Conservation (phyloP, 2,113 vertebrate genomes). For the Coregonus clupeaformis region DNA sequence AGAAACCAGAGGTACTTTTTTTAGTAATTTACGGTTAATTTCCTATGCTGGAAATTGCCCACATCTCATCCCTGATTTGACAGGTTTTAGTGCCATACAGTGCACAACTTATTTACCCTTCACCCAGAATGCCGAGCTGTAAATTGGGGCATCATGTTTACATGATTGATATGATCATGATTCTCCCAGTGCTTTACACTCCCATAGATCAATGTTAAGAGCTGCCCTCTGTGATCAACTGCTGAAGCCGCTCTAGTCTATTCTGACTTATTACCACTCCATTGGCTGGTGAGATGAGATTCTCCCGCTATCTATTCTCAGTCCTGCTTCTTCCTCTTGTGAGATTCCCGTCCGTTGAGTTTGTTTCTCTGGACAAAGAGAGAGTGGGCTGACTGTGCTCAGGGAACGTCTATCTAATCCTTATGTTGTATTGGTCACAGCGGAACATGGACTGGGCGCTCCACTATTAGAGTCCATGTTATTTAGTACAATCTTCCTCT, state of each 20-base stretch:
- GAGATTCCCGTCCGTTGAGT: constrained; percentile 6
- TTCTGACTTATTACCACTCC: constrained; percentile 18
- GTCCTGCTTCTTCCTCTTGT: background rate
- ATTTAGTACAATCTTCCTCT: constrained; percentile 48
- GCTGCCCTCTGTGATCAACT: constrained; percentile 38
- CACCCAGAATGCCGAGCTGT: constrained; percentile 24
- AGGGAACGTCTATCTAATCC: constrained; percentile 70
- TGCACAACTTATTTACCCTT: constrained; percentile 45
- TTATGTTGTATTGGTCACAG: constrained; percentile 38
- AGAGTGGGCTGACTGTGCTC: constrained; percentile 55
- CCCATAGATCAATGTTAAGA: constrained; percentile 37
- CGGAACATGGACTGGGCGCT: constrained; percentile 45
- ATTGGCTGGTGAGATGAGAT: background rate
- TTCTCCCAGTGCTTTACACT: constrained; percentile 42
- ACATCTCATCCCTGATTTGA: constrained; percentile 43
- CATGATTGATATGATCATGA: constrained; percentile 47
- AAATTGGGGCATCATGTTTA: constrained; percentile 50
- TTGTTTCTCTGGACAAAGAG: constrained; percentile 37
- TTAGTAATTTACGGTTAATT: constrained; percentile 52
- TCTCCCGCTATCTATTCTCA: background rate
- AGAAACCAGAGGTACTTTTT: constrained; percentile 29
- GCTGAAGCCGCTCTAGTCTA: constrained; percentile 31
- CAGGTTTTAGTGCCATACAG: constrained; percentile 53
- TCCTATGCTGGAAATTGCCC: constrained; percentile 48
- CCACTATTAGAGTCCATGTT: constrained; percentile 39